Base-by-base conservation (phyloP, 2,113 vertebrate species). In the Ariopsis seemanni region DNA sequence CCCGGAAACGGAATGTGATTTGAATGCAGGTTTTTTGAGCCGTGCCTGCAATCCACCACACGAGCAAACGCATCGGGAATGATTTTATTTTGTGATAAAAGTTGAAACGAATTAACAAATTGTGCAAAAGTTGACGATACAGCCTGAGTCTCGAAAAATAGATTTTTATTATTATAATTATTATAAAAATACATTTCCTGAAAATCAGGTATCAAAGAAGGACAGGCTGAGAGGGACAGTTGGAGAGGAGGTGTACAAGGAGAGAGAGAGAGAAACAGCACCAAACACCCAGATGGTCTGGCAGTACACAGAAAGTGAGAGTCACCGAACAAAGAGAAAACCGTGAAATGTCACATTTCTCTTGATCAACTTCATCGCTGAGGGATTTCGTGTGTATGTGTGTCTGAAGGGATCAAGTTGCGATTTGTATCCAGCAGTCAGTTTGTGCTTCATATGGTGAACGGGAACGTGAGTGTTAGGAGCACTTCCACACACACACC, bases 401-500 rank as follows among this genome's bases (percentile, higher is more conserved):
- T 34, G 27, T 7, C 5, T 15, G 12, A 60, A 42, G 4, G 22
- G 48, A 30, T 11, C 6, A 30, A 2, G 42, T 48, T 25, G 30
- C 0, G 30, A 58, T 74, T 85, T 85, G 55, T 75, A 20, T 75
- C 55, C 52, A 84, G 67, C 30, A 22, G 34, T 50, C 34, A 55
- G 15, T 79, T 79, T 79, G 82, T 69, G 58, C 30, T 78, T 65
- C 84, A 55, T 22, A 20, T 7, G 6, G 60, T 22, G 60, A 5
- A 5, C 85, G 48, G 18, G 0, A 0, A 86, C 0, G 57, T 90
- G 85, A 82, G 85, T 69, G 94, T 97, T 97, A 99, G 91, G 98
- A 99, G 93, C 98, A 99, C 90, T 98, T 99, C 98, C 98, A 99
- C 91, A 99, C 97, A 0, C 98, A 99, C 86, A 99, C 96, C 0